Evolutionary conservation across 2,888 invertebrate species (phyloP).

Genomic region (Corythucha ciliata): DNA sequence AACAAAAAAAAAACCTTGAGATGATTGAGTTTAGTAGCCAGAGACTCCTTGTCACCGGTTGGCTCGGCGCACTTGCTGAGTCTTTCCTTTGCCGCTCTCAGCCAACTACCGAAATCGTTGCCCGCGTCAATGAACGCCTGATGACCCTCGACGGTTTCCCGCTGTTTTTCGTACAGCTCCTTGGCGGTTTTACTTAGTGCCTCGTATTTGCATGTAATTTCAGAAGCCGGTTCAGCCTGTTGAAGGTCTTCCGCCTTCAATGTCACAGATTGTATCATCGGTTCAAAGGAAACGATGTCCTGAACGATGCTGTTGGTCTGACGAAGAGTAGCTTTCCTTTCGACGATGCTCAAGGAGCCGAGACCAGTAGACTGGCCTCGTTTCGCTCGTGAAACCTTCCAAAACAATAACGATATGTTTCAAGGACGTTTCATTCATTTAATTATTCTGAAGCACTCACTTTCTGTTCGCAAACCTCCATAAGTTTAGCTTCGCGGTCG

Average conservation of each 20-base stretch:
- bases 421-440: background rate
- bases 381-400: slow-evolving; percentile 56
- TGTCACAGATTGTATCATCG: slow-evolving; percentile 91
- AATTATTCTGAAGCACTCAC: too few relatives aligned
- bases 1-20: slow-evolving; percentile 47
- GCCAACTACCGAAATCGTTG: slow-evolving; percentile 86
- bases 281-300: slow-evolving; percentile 93
- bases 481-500: slow-evolving; percentile 83
- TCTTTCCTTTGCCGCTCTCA: slow-evolving; percentile 80
- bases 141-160: slow-evolving; percentile 80
- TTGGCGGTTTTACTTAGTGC: slow-evolving; percentile 81
- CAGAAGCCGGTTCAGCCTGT: slow-evolving; percentile 82
- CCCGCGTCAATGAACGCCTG: slow-evolving; percentile 87
- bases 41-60: slow-evolving; percentile 79
- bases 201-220: slow-evolving; percentile 85
- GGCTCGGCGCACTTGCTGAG: slow-evolving; percentile 86
- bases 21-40: slow-evolving; percentile 77
- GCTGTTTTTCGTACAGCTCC: slow-evolving; percentile 51
- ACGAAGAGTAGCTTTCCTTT: slow-evolving; percentile 77
- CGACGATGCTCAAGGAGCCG: slow-evolving; percentile 69
- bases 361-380: slow-evolving; percentile 58
- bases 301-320: slow-evolving; percentile 91
- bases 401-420: background rate
- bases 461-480: slow-evolving; percentile 80
- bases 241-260: slow-evolving; percentile 87